Evolutionary conservation across 2,797 vertebrate genomes (phyloP), one percentile per base, ranked within the genome.

Genomic region (Danio tinwini): DNA sequence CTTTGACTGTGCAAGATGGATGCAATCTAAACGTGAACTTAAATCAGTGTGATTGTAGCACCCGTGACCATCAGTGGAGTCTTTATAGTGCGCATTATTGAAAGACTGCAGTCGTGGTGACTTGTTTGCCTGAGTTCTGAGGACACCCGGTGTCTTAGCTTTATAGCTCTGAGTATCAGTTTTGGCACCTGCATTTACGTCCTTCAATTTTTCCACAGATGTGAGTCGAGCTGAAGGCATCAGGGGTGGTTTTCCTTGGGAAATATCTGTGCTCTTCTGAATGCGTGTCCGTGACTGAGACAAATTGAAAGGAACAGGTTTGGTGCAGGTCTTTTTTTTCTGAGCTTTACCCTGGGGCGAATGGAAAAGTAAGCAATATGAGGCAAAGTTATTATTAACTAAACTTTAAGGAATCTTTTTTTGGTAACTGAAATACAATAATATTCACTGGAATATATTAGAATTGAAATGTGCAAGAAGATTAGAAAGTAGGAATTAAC

Each of bases 271-370:
- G 42, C 65, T 50, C 37, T 70, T 86, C 8, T 80, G 81, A 64
- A 67, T 81, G 81, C 74, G 76, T 21, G 42, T 39, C 13, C 76
- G 40, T 5, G 89, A 82, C 62, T 92, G 86, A 1, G 91, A 89
- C 1, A 93, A 72, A 71, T 87, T 93, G 84, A 95, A 95, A 53
- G 92, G 93, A 52, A 92, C 80, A n/a, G 90, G 90, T 76, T 93
- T 90, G 74, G 93, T 92, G 74, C 85, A 89, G 0, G 89, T 85
- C 87, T 88, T 94, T 86, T 89, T 93, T 81, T 88, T 92, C 74
- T 75, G 92, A 17, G 87, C 81, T 88, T 93, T 94, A 21, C 90
- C 88, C 94, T 95, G 69, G 4, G 81, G 74, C 80, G 13, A 0
- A 78, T 11, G 29, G 64, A 21, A 76, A 12, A 64, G 1, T 37